These are phyloP conservation scores for Clusia tigrina DNA, from an alignment of 2,888 invertebrate genomes.

Conservation along the genomic window DNA sequence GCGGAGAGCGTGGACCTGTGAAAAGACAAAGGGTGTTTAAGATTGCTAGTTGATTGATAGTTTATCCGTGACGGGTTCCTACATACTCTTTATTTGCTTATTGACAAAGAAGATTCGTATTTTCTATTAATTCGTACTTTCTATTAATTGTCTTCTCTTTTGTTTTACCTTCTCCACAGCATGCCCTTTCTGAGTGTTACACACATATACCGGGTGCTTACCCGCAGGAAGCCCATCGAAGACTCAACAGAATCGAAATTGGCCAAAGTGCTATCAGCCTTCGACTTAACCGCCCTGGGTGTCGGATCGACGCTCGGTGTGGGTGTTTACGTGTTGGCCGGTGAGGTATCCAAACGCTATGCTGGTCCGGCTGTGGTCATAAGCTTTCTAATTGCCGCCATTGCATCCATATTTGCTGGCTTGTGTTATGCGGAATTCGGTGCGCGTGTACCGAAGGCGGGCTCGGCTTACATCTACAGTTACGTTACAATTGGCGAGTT, in stretches of 20 bases:
- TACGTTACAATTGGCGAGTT: slow-evolving; percentile 93
- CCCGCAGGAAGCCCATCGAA: slow-evolving; percentile 64
- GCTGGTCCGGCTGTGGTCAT: slow-evolving; percentile 88
- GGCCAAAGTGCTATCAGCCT: slow-evolving; percentile 77
- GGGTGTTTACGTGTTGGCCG: slow-evolving; percentile 89
- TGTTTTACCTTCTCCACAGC: slow-evolving; percentile 36
- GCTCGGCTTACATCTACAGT: slow-evolving; percentile 92
- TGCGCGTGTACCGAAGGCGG: slow-evolving; percentile 86
- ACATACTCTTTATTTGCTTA: no score
- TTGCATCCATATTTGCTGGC: slow-evolving; percentile 90
- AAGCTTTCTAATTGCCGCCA: slow-evolving; percentile 87
- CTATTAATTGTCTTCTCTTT: slow-evolving; percentile 21
- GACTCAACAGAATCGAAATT: slow-evolving; percentile 66
- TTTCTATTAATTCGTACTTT: background rate
- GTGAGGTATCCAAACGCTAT: slow-evolving; percentile 79
- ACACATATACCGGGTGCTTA: slow-evolving; percentile 52
- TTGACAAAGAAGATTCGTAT: no score
- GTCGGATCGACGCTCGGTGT: slow-evolving; percentile 87
- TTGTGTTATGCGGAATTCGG: slow-evolving; percentile 93
- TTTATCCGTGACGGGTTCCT: no score
- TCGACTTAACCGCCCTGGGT: slow-evolving; percentile 85
- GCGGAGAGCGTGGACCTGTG: no score
- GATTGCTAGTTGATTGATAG: no score
- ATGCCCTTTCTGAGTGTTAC: slow-evolving; percentile 50
- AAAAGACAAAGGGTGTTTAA: no score